A percentile compares a stretch with the other conserved stretches of the same genome.
Evolutionary conservation across 2,888 invertebrate genomes (phyloP).

Genomic region (Oxystoma pomonae): DNA sequence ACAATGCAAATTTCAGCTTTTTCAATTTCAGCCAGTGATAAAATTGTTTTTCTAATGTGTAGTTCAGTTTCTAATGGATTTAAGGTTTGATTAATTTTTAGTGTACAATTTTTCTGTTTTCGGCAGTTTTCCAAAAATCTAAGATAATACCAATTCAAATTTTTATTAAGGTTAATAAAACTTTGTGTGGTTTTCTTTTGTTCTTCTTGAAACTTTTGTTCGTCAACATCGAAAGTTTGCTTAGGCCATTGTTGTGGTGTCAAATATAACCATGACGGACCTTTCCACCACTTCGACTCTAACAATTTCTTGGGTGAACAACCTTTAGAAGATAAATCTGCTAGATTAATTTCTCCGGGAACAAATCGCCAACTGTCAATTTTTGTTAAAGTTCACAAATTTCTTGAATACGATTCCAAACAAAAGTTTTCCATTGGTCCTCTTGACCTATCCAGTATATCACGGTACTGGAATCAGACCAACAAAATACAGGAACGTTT

Average conservation of each 20-base stretch:
- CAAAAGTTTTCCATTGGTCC: not conserved
- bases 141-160: not conserved
- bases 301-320: not conserved
- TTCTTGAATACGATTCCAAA: not conserved
- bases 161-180: not conserved
- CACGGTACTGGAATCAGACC: not conserved
- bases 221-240: not conserved
- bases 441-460: not conserved
- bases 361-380: not conserved
- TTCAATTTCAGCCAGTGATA: not conserved
- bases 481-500: not conserved
- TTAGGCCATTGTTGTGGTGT: not conserved
- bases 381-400: not conserved
- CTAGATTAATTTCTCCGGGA: not conserved
- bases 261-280: not conserved
- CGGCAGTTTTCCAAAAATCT: not conserved
- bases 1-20: not conserved
- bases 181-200: not conserved
- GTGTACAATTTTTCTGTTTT: not conserved
- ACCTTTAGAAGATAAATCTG: not conserved
- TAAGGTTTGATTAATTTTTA: not conserved
- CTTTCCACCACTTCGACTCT: constrained; percentile 3
- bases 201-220: not conserved
- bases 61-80: not conserved
- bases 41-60: not conserved